These are phyloP conservation scores for Trachelus iudaicus DNA, from an alignment of 2,888 invertebrate genomes.

Conservation along the genomic window DNA sequence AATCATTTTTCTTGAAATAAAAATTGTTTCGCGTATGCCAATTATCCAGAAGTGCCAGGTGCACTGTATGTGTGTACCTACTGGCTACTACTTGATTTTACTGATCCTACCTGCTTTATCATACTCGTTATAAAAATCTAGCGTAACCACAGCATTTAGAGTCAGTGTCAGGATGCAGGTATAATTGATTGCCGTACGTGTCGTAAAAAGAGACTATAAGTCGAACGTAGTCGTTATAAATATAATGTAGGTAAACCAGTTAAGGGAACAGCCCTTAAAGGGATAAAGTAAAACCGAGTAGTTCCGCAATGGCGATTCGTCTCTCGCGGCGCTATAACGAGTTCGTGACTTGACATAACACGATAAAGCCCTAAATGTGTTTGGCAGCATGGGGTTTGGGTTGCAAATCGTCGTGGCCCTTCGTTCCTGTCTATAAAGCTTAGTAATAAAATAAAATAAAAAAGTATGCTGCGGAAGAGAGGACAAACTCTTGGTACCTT, in stretches of 20 bases:
- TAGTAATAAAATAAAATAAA: conserved; percentile 27
- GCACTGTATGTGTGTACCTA: neutral
- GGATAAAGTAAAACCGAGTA: conserved; percentile 53
- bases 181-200: neutral
- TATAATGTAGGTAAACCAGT: conserved; percentile 50
- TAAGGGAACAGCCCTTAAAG: conserved; percentile 27
- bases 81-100: neutral
- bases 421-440: neutral
- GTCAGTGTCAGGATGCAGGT: neutral
- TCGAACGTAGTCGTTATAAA: neutral
- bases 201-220: neutral
- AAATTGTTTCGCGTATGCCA: neutral
- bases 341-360: conserved; percentile 66
- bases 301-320: conserved; percentile 61
- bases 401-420: neutral
- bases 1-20: neutral
- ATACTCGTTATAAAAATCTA: neutral
- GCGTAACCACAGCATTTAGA: neutral
- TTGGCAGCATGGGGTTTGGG: conserved; percentile 3
- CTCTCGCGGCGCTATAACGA: conserved; percentile 59
- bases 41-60: neutral
- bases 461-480: conserved; percentile 42
- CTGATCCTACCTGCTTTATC: neutral
- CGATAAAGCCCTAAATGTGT: conserved; percentile 54
- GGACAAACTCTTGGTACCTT: conserved; percentile 31